phyloP scores from a whole-genome alignment of 2,113 vertebrate species.

The Chascanopsetta lugubris region DNA sequence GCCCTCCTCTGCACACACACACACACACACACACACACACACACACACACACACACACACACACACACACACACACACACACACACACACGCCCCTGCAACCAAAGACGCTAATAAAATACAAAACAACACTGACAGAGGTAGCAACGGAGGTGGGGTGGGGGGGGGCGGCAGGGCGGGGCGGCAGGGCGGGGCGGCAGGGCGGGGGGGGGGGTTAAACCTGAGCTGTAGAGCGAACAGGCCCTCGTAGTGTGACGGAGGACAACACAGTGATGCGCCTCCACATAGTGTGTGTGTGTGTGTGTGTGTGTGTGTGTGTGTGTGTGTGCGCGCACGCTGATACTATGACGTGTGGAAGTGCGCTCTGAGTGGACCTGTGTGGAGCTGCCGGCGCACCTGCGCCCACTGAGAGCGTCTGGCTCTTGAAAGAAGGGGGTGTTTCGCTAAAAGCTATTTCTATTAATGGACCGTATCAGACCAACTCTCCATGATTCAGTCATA shows the following conservation, averaged over 20 bases:
- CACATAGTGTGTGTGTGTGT: too few relatives aligned
- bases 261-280: slow-evolving; percentile 14
- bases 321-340: slow-evolving; percentile 22
- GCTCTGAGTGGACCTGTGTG: background rate
- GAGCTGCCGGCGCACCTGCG: slow-evolving; percentile 12
- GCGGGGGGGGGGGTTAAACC: too few relatives aligned
- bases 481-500: slow-evolving; percentile 44
- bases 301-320: too few relatives aligned
- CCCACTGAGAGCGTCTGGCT: background rate
- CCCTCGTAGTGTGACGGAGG: slow-evolving; percentile 13
- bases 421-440: slow-evolving; percentile 4
- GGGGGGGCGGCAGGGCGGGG: too few relatives aligned
- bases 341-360: slow-evolving; percentile 12
- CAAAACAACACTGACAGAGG: too few relatives aligned
- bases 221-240: too few relatives aligned
- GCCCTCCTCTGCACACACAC: background rate
- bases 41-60: too few relatives aligned
- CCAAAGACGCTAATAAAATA: too few relatives aligned
- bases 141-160: too few relatives aligned
- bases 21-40: too few relatives aligned
- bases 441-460: slow-evolving; percentile 43
- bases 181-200: too few relatives aligned
- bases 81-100: background rate
- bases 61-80: slow-evolving; percentile 8
- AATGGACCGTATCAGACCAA: slow-evolving; percentile 61